Evolutionary conservation across 2,113 vertebrate genomes (phyloP), one percentile per base, ranked within the genome.

Genomic region (Anguilla rostrata): DNA sequence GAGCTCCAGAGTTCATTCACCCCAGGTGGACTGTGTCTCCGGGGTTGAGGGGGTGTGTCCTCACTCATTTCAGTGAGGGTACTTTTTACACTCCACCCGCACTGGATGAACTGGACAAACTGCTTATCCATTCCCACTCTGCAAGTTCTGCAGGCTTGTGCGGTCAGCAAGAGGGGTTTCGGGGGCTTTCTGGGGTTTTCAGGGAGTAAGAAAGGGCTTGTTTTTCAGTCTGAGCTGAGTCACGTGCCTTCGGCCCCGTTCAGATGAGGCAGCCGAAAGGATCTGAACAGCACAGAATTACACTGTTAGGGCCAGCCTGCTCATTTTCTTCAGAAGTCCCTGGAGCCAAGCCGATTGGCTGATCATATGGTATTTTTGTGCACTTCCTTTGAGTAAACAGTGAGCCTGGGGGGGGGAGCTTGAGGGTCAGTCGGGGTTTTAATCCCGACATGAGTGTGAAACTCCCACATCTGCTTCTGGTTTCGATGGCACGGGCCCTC

Each of bases 401-500:
- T 1, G 46, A 57, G 49, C 53, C 82, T 60, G 2, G 34, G 53
- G 43, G 2, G 49, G 7, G 46, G 82, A 34, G 34, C 34, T 14
- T 43, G 22, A 34, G 82, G 82, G 34, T 34, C 46, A 7, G 29
- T 39, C 22, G 20, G 46, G 3, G 43, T 26, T 29, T 22, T 11
- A 41, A 20, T 60, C 78, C 53, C 40, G 18, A 81, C 63, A 18
- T 46, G 39, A 53, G 53, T 56, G 43, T 79, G 60, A 89, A 88
- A 86, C 91, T 86, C 34, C 53, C 78, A 78, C 86, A 83, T 87
- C 86, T 87, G 86, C 66, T 83, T 83, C 66, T 79, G 66, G 81
- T 87, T 87, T 78, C 12, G 39, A 81, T 11, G 9, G 46, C 60
- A 66, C 8, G 16, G 66, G 29, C 6, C 29, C 71, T 34, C n/a